Conservation (phyloP, 2,113 vertebrate genomes). For the Myodes glareolus region DNA sequence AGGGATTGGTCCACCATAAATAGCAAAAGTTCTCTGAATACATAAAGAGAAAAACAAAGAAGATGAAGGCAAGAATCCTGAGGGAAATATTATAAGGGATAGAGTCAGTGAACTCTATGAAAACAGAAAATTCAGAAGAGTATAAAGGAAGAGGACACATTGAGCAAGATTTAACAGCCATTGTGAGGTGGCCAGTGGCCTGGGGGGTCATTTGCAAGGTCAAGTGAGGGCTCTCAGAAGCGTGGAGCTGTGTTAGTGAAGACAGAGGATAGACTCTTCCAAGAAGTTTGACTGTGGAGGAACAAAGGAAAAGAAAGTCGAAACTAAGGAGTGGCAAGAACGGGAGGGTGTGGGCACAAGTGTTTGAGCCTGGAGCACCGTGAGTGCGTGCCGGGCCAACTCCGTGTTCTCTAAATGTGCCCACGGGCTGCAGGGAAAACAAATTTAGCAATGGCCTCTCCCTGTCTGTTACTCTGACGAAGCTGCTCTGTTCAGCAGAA, state of each 20-base stretch:
- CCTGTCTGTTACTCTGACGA: slow-evolving; percentile 64
- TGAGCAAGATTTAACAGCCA: background rate
- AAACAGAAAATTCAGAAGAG: background rate
- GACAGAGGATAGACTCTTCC: background rate
- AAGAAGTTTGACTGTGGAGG: background rate
- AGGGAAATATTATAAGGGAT: background rate
- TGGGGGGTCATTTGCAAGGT: background rate
- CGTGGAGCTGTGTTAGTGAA: background rate
- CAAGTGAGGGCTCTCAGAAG: background rate
- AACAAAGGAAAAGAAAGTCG: slow-evolving; percentile 21
- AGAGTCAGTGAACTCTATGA: background rate
- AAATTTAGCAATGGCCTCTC: slow-evolving; percentile 69
- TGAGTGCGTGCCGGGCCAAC: slow-evolving; percentile 12
- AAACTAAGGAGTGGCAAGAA: slow-evolving; percentile 58
- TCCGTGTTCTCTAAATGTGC: slow-evolving; percentile 44
- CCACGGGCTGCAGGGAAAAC: slow-evolving; percentile 24
- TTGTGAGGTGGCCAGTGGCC: background rate
- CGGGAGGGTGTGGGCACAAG: slow-evolving; percentile 49
- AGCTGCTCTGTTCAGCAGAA: slow-evolving; percentile 51
- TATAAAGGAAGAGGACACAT: background rate
- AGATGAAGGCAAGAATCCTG: background rate
- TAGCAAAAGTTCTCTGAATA: background rate
- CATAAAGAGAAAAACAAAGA: slow-evolving; percentile 33
- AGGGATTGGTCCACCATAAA: background rate
- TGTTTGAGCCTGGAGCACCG: slow-evolving; percentile 23